Conservation (phyloP, 2,797 vertebrate species). For the Epinephelus coioides region DNA sequence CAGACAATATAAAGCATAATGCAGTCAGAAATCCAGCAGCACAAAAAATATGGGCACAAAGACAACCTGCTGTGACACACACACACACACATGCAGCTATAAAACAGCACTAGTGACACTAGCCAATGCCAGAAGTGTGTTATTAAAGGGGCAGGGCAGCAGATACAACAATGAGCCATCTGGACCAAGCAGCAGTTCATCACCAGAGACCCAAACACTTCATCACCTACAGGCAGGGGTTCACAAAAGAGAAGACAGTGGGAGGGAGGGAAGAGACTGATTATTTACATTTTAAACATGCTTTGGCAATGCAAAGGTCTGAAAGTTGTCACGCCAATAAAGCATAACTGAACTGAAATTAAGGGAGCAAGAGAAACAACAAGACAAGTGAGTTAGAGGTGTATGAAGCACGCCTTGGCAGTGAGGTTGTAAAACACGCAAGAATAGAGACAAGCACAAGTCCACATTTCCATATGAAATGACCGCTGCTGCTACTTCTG, state of each 20-base stretch:
- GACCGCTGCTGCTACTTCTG: conserved; percentile 27
- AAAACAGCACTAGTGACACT: conserved; percentile 59
- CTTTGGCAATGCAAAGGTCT: conserved; percentile 24
- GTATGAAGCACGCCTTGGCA: background rate
- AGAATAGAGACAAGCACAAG: conserved; percentile 8
- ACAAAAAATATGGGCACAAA: conserved; percentile 47
- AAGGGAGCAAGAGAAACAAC: conserved; percentile 22
- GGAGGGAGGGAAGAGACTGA: background rate
- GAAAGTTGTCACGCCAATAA: conserved; percentile 18
- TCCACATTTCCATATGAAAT: conserved; percentile 57
- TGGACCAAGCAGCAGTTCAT: conserved; percentile 70
- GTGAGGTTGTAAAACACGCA: conserved; percentile 13
- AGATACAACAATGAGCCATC: conserved; percentile 79
- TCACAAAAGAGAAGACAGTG: conserved; percentile 37
- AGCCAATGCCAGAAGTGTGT: conserved; percentile 61
- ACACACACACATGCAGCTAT: conserved; percentile 27
- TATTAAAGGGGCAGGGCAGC: conserved; percentile 74
- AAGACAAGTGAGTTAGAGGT: conserved; percentile 1
- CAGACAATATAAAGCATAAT: conserved; percentile 53
- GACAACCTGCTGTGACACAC: conserved; percentile 25
- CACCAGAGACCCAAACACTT: conserved; percentile 59
- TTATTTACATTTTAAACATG: conserved; percentile 48
- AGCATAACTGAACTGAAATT: conserved; percentile 14
- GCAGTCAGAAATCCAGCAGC: conserved; percentile 47
- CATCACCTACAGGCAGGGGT: conserved; percentile 63